A percentile compares a stretch with the other conserved stretches of the same genome.
Conservation (phyloP, 2,113 vertebrate species). For the Sander lucioperca region DNA sequence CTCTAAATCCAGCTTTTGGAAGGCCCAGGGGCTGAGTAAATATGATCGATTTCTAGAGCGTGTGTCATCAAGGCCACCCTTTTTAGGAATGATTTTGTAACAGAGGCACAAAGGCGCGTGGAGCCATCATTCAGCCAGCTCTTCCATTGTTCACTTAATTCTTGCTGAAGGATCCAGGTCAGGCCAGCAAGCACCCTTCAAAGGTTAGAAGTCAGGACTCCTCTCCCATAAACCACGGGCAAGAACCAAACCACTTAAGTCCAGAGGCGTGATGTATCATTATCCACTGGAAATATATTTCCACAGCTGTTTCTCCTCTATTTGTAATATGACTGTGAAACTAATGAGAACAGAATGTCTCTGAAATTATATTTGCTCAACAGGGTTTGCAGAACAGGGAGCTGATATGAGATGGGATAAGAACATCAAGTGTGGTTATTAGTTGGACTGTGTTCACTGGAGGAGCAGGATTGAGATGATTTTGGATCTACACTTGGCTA, state of each 20-base stretch:
- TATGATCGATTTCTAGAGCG: slow-evolving; percentile 84
- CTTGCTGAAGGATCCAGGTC: slow-evolving; percentile 85
- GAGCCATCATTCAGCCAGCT: slow-evolving; percentile 80
- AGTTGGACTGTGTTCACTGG: slow-evolving; percentile 49
- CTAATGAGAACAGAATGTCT: slow-evolving; percentile 73
- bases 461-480: slow-evolving; percentile 44
- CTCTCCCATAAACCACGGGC: slow-evolving; percentile 51
- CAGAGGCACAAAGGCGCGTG: slow-evolving; percentile 80
- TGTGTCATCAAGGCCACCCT: slow-evolving; percentile 78
- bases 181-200: slow-evolving; percentile 71
- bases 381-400: slow-evolving; percentile 65
- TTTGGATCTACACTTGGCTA: slow-evolving; percentile 39
- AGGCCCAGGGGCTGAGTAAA: slow-evolving; percentile 78
- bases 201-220: slow-evolving; percentile 78
- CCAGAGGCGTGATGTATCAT: slow-evolving; percentile 57
- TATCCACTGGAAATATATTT: slow-evolving; percentile 68
- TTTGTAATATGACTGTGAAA: slow-evolving; percentile 71
- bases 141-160: slow-evolving; percentile 83
- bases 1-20: slow-evolving; percentile 76
- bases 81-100: slow-evolving; percentile 82
- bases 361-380: slow-evolving; percentile 74
- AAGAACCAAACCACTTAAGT: slow-evolving; percentile 53
- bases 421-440: slow-evolving; percentile 58
- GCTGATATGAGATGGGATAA: slow-evolving; percentile 61
- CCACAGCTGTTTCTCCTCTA: slow-evolving; percentile 62